A percentile compares a stretch with the other conserved stretches of the same genome.
These are phyloP conservation scores for Spatulosminthurus flaviceps DNA, from an alignment of 2,888 invertebrate species.

Conservation along the genomic window DNA sequence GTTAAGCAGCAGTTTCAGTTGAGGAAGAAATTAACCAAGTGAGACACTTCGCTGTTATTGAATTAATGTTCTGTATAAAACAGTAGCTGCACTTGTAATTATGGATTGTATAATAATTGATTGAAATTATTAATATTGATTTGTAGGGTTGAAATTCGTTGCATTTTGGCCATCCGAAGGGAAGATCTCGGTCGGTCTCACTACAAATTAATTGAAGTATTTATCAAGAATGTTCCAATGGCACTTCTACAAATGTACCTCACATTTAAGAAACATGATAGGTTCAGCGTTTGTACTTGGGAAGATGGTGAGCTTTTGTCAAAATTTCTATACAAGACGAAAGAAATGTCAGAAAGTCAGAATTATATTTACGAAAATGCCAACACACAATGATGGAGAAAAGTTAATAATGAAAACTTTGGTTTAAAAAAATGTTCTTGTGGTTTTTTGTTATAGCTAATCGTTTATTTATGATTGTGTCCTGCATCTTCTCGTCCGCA, in stretches of 20 bases:
- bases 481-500: conserved; percentile 45
- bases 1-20: conserved; percentile 42
- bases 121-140: too few relatives aligned
- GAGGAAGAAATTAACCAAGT: conserved; percentile 44
- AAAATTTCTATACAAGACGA: too few relatives aligned
- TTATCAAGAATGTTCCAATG: conserved; percentile 46
- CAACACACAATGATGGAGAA: too few relatives aligned
- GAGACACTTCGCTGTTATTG: not conserved
- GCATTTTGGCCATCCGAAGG: conserved; percentile 24
- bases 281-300: conserved; percentile 43
- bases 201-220: conserved; percentile 43
- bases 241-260: conserved; percentile 43
- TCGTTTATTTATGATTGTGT: conserved; percentile 44
- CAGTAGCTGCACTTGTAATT: too few relatives aligned
- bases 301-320: conserved; percentile 36
- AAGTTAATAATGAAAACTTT: too few relatives aligned
- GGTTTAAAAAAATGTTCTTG: too few relatives aligned
- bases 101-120: too few relatives aligned
- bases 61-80: too few relatives aligned
- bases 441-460: conserved; percentile 31
- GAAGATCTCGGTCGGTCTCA: conserved; percentile 35
- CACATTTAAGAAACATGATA: conserved; percentile 41
- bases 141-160: conserved; percentile 42
- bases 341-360: too few relatives aligned
- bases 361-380: too few relatives aligned